Evolutionary conservation across 2,888 invertebrate species (phyloP).

Genomic region (Ephialtes manifestator): DNA sequence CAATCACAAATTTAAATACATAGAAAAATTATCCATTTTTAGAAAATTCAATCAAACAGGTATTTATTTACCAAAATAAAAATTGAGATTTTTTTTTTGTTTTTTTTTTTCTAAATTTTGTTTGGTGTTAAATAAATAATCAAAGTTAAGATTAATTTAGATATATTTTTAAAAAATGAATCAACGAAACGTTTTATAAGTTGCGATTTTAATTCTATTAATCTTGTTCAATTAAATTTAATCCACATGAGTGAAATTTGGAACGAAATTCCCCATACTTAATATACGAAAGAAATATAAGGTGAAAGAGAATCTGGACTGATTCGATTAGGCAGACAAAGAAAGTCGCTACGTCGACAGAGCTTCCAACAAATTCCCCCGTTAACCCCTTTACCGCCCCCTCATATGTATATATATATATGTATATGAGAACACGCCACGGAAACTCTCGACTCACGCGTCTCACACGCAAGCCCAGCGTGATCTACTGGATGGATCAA

Average conservation of each 20-base stretch:
- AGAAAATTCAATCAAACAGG: not conserved
- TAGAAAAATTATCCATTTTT: not conserved
- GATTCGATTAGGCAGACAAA: not conserved
- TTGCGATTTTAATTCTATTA: no score
- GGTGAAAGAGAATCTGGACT: not conserved
- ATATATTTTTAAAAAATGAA: no score
- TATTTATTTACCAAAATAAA: no score
- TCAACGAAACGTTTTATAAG: no score
- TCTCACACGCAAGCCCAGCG: not conserved
- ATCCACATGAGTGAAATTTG: not conserved
- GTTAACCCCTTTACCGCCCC: not conserved
- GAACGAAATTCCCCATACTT: not conserved
- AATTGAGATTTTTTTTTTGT: no score
- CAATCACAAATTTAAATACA: not conserved
- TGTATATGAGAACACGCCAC: not conserved
- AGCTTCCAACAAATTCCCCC: not conserved
- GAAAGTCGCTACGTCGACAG: not conserved
- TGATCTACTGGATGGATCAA: slow-evolving; percentile 3
- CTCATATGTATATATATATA: not conserved
- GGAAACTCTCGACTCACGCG: slow-evolving; percentile 1
- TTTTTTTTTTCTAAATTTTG: no score
- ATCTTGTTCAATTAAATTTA: no score
- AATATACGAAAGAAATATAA: not conserved
- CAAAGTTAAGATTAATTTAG: no score
- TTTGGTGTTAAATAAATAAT: no score